Evolutionary conservation across 2,797 vertebrate genomes (phyloP), one percentile per base, ranked within the genome.

Genomic region (Amazona finschi): DNA sequence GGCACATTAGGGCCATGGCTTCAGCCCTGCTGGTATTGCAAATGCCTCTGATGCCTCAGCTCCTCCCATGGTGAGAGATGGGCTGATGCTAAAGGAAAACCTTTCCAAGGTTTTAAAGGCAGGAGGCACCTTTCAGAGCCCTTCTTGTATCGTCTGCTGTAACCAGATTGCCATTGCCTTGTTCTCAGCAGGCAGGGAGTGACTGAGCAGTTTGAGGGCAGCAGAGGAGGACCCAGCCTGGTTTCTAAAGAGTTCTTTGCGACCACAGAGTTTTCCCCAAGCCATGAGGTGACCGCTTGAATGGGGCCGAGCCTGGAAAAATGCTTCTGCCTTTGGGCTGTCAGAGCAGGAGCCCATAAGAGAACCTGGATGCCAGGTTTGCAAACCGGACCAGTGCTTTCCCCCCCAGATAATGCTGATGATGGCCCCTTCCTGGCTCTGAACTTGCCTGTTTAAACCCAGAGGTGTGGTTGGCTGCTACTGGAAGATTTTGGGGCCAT

Each of bases 1-100:
- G n/a, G 53, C 67, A 17, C 15, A 0, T 1, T 4, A 20, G 61
- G 30, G 1, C 44, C 15, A 0, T 1, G 6, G 20, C 71, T n/a
- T 21, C 0, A 8, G 22, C 52, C 64, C 16, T 30, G 1, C 3
- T 0, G 4, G 5, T 24, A 2, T 0, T 47, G 50, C 6, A 5
- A 15, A 7, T 3, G 1, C 75, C 1, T 1, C 2, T 28, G 0
- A 5, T 0, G 9, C 8, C 58, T 44, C 36, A 5, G 71, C 52
- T 46, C 6, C 52, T 46, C 50, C 33, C 44, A 2, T 1, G 11
- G 33, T 1, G 27, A 60, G 78, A 33, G 13, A 11, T 1, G 33
- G 55, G 44, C 66, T 43, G 65, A 18, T 31, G 65, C 33, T 52
- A 8, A 75, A 52, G 31, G 57, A 17, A 36, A 24, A n/a, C 9